Evolutionary conservation across 2,797 vertebrate genomes (phyloP).

Genomic region (Chromis chromis): DNA sequence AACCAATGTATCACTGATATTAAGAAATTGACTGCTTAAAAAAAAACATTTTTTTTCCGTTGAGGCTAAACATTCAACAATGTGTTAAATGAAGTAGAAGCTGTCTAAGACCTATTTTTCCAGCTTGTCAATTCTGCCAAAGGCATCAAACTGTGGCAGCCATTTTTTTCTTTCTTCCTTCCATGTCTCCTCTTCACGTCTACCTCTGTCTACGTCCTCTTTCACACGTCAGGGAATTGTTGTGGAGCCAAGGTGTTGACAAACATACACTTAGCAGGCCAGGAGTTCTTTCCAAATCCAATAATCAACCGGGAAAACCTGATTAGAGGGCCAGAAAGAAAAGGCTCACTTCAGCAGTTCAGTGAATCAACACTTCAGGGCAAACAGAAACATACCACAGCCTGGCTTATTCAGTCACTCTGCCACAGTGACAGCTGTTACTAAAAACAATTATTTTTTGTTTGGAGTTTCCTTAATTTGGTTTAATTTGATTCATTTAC

Average conservation of each 20-base stretch:
- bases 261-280: constrained; percentile 59
- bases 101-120: neutral
- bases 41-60: neutral
- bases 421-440: constrained; percentile 19
- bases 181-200: constrained; percentile 19
- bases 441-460: constrained; percentile 42
- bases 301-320: constrained; percentile 68
- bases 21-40: neutral
- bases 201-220: constrained; percentile 12
- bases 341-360: constrained; percentile 54
- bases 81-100: neutral
- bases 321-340: constrained; percentile 64
- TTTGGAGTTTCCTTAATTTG: constrained; percentile 26
- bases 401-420: constrained; percentile 33
- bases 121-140: constrained; percentile 8
- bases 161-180: constrained; percentile 22
- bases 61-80: constrained; percentile 5
- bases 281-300: constrained; percentile 68
- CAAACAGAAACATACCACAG: constrained; percentile 53
- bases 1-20: neutral
- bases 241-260: constrained; percentile 60
- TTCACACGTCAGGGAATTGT: constrained; percentile 34
- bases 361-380: constrained; percentile 51
- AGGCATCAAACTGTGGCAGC: neutral
- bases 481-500: constrained; percentile 12